phyloP scores from a whole-genome alignment of 2,888 invertebrate genomes.

The Drosophila pegasa region DNA sequence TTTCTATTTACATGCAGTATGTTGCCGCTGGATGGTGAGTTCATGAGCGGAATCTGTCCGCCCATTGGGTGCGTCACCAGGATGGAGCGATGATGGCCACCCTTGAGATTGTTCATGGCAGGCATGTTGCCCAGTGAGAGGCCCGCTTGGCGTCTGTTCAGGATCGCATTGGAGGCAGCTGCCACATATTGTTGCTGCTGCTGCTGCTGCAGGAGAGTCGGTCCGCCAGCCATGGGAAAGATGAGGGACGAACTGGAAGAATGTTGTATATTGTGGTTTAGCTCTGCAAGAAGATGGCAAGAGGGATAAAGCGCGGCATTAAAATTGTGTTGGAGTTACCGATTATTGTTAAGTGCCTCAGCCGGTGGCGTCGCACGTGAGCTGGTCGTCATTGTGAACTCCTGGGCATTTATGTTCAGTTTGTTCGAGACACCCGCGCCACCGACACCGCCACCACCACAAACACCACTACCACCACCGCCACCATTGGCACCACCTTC shows the following conservation, averaged over 20 bases:
- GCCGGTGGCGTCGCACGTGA: constrained; percentile 65
- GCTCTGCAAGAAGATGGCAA: constrained; percentile 83
- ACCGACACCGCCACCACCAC: constrained; percentile 41
- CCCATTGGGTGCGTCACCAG: constrained; percentile 83
- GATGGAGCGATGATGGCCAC: constrained; percentile 81
- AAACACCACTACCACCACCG: constrained; percentile 29
- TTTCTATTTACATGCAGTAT: constrained; percentile 87
- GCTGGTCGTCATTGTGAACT: constrained; percentile 90
- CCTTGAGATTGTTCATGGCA: constrained; percentile 52
- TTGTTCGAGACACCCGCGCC: constrained; percentile 87
- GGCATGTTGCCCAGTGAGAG: constrained; percentile 82
- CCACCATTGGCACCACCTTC: constrained; percentile 15
- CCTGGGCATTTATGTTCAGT: constrained; percentile 95
- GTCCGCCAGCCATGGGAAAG: constrained; percentile 69
- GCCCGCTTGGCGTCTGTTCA: constrained; percentile 84
- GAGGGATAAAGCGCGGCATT: constrained; percentile 64
- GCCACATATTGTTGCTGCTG: constrained; percentile 83
- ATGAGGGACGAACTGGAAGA: constrained; percentile 85
- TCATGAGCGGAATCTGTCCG: constrained; percentile 83
- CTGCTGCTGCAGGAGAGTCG: constrained; percentile 85
- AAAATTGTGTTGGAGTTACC: constrained; percentile 80
- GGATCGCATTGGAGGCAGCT: constrained; percentile 79
- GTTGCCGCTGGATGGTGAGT: constrained; percentile 90
- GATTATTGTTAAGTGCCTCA: constrained; percentile 74
- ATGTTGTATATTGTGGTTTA: constrained; percentile 85